Base-by-base conservation (phyloP, 2,113 vertebrate genomes). In the Thryonomys swinderianus region DNA sequence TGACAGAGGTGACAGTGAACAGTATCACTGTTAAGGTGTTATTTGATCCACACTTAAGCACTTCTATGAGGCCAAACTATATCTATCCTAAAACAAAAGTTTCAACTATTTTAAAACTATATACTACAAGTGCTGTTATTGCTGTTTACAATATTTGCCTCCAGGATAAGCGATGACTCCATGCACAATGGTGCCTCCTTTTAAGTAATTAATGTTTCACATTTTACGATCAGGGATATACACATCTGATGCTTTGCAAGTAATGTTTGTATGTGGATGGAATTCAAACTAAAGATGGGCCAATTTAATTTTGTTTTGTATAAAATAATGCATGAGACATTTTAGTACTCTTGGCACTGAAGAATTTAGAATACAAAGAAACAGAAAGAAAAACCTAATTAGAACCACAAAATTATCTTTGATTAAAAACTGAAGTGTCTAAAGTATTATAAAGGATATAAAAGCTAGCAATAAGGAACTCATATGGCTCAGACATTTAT, bases 151-250 rank as follows among this genome's bases (percentile, higher is more conserved):
- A 32, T 87, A 73, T 93, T 78, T 91, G 18, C 55, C 76, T 64
- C 84, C 3, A 95, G 97, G 73, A 64, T 79, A 97, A 96, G 96
- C 95, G 25, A 73, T 57, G 59, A 62, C 92, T 95, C 96, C 93
- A 90, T 86, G 42, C 34, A 96, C 97, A 98, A 97, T 85, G 45
- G 62, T 96, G 71, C 69, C 27, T 62, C 84, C 88, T 97, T 98
- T 97, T 98, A 97, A 97, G 97, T 98, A 97, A 97, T 97, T 97
- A 98, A 97, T 97, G 82, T 88, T 71, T 27, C 59, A 71, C 1
- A 73, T 34, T 92, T 90, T 48, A 93, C 93, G 94, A 93, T 96
- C 95, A 97, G 71, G 55, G 97, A 96, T 97, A 97, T 73, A 96
- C 61, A 96, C 91, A 96, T 97, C 57, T 95, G 91, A 95, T 82